A percentile compares a stretch with the other conserved stretches of the same genome.
These are phyloP conservation scores for Ceratitis capitata DNA, from an alignment of 1,140 invertebrate species.

Conservation along the genomic window DNA sequence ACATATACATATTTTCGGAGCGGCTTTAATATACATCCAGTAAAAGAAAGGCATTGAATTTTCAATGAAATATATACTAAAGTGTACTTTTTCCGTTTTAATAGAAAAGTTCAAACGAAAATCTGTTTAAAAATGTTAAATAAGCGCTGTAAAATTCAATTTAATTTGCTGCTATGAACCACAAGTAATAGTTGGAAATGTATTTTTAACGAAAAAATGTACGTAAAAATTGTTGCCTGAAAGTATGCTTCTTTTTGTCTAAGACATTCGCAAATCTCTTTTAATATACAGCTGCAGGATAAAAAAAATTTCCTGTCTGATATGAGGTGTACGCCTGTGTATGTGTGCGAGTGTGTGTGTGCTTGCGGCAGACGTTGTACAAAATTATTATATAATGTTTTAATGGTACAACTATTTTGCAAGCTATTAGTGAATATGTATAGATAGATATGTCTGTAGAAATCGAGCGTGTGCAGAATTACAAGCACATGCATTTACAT, in stretches of 20 bases:
- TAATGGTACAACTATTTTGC: background rate
- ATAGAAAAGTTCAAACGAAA: background rate
- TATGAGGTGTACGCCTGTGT: background rate
- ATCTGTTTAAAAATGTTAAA: background rate
- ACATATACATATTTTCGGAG: background rate
- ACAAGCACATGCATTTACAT: background rate
- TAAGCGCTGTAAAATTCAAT: background rate
- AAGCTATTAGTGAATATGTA: background rate
- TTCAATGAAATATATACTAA: background rate
- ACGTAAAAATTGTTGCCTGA: slow-evolving; percentile 8
- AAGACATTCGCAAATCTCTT: background rate
- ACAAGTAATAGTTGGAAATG: background rate
- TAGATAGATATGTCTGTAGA: background rate
- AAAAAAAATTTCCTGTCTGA: background rate
- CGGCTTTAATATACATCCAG: no score
- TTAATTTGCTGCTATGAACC: background rate
- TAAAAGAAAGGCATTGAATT: background rate
- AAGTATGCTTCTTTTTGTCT: background rate
- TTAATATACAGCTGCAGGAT: background rate
- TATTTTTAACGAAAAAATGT: background rate
- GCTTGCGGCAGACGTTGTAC: background rate
- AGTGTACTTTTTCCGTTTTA: background rate
- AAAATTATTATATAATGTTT: slow-evolving; percentile 26
- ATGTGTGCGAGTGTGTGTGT: background rate
- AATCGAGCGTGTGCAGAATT: background rate